Percentiles rank a stretch among this genome's conserved stretches.
Evolutionary conservation across 1,140 invertebrate species (phyloP).

Genomic region (Polypedilum pembai): DNA sequence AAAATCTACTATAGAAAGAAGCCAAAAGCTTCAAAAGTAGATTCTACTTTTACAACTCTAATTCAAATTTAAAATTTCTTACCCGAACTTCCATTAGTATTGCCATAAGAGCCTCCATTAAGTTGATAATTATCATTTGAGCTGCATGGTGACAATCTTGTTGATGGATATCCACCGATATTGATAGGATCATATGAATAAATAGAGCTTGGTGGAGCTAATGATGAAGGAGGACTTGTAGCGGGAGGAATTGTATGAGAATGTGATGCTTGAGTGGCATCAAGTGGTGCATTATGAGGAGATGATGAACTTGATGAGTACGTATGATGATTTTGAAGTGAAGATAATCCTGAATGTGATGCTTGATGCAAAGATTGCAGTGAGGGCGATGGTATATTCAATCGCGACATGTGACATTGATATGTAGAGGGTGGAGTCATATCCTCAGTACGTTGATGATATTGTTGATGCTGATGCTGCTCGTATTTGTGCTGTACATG

Average conservation of each 20-base stretch:
- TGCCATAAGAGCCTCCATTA: not conserved
- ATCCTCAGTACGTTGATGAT: conserved; percentile 32
- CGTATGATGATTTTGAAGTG: conserved; percentile 16
- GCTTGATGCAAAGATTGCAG: conserved; percentile 8
- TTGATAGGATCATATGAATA: not conserved
- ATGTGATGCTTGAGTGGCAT: not conserved
- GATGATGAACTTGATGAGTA: conserved; percentile 25
- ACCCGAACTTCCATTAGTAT: conserved; percentile 7
- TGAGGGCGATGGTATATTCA: conserved; percentile 14
- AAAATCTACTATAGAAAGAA: too few relatives aligned
- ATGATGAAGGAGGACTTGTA: not conserved
- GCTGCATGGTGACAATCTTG: not conserved
- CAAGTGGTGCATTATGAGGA: not conserved
- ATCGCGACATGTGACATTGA: conserved; percentile 39
- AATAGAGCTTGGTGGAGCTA: conserved; percentile 20
- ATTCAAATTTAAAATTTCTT: not conserved
- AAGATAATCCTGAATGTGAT: not conserved
- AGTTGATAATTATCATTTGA: conserved; percentile 20
- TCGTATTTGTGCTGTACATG: conserved; percentile 14
- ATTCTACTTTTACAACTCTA: too few relatives aligned
- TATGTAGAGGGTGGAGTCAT: conserved; percentile 39
- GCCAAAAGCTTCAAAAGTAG: too few relatives aligned
- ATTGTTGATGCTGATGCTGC: conserved; percentile 34
- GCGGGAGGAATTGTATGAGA: not conserved
- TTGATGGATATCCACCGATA: not conserved